Base-by-base conservation (phyloP, 1,140 invertebrate species). In the Dreissena polymorpha region DNA sequence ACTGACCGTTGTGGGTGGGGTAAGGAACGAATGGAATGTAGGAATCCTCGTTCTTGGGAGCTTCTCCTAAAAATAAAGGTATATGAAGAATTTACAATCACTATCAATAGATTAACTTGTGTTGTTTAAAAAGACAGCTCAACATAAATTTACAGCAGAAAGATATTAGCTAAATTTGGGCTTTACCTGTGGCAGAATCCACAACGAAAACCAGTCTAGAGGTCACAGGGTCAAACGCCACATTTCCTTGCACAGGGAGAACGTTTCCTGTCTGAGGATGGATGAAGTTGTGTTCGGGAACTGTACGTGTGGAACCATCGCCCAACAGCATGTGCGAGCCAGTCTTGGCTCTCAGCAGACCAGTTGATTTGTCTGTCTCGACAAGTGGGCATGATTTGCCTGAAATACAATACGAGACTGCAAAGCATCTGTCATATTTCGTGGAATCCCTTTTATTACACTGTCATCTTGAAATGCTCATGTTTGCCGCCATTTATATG, bases 241-340 rank as follows among this genome's bases (percentile, higher is more conserved):
- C 88, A 83, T 91, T 91, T 29, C 90, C 89, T 60, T 86, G 76
- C n/a, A 92, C 89, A 0, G 91, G 90, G 29, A 92, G 68, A 12
- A 91, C 88, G 55, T 86, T 84, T 12, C 90, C 91, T 12, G 91
- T 92, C 84, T 91, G 89, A 39, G 91, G 91, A 73, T 92, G 91
- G 0, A 92, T 80, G 73, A 91, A 91, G 65, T 86, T 85, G 71
- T 91, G 79, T 12, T 76, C 18, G 16, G 90, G 91, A 18, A 91
- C 81, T 16, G 81, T 70, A 10, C 76, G 53, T 13, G 88, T 79
- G 21, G 65, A 86, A 14, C 90, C 90, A 81, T 90, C 87, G 18
- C 85, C 87, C 29, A 88, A 29, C 14, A 91, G 12, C 87, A 92
- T 91, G 78, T 88, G 84, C 0, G 85, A 77, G 25, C 86, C 89